Evolutionary conservation across 2,888 invertebrate genomes (phyloP), one percentile per base, ranked within the genome.

Genomic region (Molanna angustata): DNA sequence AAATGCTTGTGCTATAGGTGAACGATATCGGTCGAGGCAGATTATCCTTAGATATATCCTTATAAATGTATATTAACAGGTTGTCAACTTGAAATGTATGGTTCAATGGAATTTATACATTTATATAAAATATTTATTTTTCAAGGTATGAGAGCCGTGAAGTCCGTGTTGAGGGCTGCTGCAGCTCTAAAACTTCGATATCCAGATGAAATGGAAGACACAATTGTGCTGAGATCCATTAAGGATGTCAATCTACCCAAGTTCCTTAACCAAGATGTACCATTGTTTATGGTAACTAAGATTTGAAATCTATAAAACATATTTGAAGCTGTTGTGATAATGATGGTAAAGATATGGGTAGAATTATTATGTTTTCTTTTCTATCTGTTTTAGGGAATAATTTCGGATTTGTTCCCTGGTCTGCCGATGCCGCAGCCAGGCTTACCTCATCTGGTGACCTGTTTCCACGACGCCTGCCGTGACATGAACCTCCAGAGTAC

Each of bases 201-300:
- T 69, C 93, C 93, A 0, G 83, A 90, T 40, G 91, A 94, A 66
- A 80, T 85, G 35, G 96, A 97, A 70, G 93, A 93, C 64, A 82
- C 88, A 60, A 78, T 96, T 54, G 80, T 97, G 33, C 70, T 95
- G 54, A 82, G 94, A 16, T 94, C 96, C 18, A 94, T 97, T 62
- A 89, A 91, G 65, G 95, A 96, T 69, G 93, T 96, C 16, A 96
- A 96, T 71, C 70, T 95, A 51, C 94, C 97, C 1, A 96, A 96
- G 69, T 96, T 96, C 66, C 78, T 95, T 54, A 86, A 86, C 45
- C 93, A 89, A 61, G 91, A 91, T 65, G 82, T 95, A 19, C 93
- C 94, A 0, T 73, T 96, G 3, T 95, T 96, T 65, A 83, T 90
- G 79, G 84, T 83, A 65, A 64, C 62, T 59, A 45, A 21, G 17